Conservation (phyloP, 2,888 invertebrate genomes). For the Tiliacea citrago region DNA sequence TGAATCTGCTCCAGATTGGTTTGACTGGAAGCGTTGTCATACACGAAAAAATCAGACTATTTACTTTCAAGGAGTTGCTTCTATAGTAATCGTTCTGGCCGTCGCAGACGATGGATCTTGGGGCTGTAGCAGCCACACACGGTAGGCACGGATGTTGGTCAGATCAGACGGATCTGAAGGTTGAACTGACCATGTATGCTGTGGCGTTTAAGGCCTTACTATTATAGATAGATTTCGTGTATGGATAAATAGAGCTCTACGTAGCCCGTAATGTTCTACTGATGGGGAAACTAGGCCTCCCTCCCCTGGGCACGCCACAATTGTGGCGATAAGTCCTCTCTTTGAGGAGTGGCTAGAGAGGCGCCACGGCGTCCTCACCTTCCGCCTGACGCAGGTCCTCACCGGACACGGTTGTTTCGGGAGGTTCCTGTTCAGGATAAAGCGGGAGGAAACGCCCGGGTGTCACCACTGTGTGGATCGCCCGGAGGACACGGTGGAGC, state of each 20-base stretch:
- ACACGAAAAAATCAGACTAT: not conserved
- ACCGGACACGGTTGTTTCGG: no score
- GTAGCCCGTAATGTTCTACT: no score
- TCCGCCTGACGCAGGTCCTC: no score
- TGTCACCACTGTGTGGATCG: no score
- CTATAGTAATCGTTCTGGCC: not conserved
- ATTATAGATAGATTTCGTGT: not conserved
- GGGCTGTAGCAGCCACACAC: not conserved
- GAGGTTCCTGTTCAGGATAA: no score
- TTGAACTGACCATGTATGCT: not conserved
- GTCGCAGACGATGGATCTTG: not conserved
- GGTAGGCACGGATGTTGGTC: not conserved
- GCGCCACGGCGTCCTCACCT: no score
- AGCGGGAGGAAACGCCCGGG: no score
- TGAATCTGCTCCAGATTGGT: not conserved
- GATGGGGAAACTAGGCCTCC: no score
- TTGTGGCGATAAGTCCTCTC: no score
- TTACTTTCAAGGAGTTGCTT: not conserved
- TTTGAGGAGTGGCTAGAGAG: no score
- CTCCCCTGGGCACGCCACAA: no score
- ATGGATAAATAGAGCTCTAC: not conserved
- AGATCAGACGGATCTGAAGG: not conserved
- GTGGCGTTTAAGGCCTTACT: not conserved
- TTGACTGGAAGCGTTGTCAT: not conserved
- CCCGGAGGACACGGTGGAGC: no score